A percentile compares a stretch with the other conserved stretches of the same genome.
phyloP scores from a whole-genome alignment of 2,113 vertebrate genomes.

The Hypocryptadius cinnamomeus region DNA sequence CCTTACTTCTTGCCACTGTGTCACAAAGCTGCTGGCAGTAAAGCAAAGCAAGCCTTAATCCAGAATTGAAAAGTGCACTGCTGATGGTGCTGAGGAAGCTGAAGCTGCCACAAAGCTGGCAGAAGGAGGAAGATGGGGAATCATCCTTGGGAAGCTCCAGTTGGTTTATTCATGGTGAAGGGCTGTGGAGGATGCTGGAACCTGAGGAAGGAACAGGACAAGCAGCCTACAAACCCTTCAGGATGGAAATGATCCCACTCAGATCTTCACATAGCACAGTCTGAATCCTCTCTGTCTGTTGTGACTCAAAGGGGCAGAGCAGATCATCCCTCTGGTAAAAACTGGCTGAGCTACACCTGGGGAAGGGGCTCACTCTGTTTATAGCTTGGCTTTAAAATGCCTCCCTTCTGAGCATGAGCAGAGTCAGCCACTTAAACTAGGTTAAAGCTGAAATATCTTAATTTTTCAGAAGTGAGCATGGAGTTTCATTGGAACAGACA shows the following conservation, averaged over 20 bases:
- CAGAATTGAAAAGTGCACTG: not conserved
- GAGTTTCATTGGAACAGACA: not conserved
- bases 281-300: not conserved
- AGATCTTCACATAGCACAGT: too few relatives aligned
- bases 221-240: not conserved
- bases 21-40: not conserved
- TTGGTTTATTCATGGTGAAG: not conserved
- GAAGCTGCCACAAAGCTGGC: not conserved
- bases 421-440: not conserved
- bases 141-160: not conserved
- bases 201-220: not conserved
- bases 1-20: not conserved
- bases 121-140: not conserved
- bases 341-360: not conserved
- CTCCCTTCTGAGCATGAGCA: not conserved
- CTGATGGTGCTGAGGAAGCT: not conserved
- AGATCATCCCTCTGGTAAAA: not conserved
- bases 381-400: not conserved
- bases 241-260: not conserved
- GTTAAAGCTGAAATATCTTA: not conserved
- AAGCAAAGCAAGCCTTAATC: not conserved
- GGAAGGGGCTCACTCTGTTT: not conserved
- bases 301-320: not conserved
- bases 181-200: not conserved
- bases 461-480: not conserved